Conservation (phyloP, 2,113 vertebrate genomes). For the Pica pica region DNA sequence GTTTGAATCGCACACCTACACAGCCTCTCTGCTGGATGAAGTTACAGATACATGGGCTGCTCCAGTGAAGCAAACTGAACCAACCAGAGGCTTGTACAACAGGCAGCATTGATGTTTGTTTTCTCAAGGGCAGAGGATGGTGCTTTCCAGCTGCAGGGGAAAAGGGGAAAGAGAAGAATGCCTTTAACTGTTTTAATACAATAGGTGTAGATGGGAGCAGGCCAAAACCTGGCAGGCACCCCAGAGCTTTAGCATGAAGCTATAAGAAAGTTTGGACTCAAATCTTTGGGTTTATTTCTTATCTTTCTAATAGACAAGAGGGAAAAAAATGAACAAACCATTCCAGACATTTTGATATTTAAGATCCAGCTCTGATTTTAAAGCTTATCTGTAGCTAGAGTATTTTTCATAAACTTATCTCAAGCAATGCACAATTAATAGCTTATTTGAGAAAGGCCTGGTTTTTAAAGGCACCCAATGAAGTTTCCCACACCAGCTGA, state of each 20-base stretch:
- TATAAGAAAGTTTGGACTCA: not conserved
- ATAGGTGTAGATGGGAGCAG: not conserved
- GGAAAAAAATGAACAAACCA: not conserved
- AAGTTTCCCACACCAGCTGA: not conserved
- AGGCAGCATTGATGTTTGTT: conserved; percentile 5
- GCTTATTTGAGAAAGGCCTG: not conserved
- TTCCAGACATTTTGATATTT: not conserved
- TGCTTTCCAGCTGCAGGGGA: not conserved
- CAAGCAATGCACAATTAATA: not conserved
- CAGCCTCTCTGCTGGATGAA: not conserved
- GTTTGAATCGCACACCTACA: not conserved
- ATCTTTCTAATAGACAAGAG: not conserved
- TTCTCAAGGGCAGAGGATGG: not conserved
- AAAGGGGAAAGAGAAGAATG: not conserved
- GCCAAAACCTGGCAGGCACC: not conserved
- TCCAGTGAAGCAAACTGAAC: not conserved
- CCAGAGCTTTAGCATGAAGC: not conserved
- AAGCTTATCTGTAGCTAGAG: not conserved
- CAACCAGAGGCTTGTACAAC: not conserved
- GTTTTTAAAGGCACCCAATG: not conserved
- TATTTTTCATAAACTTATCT: not conserved
- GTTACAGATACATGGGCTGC: not conserved
- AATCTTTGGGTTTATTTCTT: not conserved
- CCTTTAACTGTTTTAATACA: not conserved
- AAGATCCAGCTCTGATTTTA: not conserved